These are phyloP conservation scores for Aleiodes sp. DNA, from an alignment of 1,140 invertebrate species.

Conservation along the genomic window DNA sequence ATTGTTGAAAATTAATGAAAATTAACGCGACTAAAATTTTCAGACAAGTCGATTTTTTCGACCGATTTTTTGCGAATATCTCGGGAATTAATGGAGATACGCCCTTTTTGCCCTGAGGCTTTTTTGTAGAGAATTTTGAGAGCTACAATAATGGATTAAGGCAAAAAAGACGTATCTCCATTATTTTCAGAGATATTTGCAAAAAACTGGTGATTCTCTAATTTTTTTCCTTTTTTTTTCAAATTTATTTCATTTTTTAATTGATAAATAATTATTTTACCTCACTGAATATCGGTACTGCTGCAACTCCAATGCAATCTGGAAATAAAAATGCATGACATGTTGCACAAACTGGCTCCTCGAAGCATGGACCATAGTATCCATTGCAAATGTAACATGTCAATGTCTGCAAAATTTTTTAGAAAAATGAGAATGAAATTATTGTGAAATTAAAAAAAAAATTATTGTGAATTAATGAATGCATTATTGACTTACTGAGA, in stretches of 20 bases:
- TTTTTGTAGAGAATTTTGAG: too few species aligned
- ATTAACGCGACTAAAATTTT: too few species aligned
- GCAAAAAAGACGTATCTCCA: too few species aligned
- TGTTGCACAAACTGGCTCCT: constrained; percentile 89
- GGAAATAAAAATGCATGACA: constrained; percentile 93
- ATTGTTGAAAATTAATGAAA: too few species aligned
- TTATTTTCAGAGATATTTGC: too few species aligned
- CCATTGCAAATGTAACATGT: constrained; percentile 88
- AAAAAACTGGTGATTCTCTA: too few species aligned
- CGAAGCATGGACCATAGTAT: constrained; percentile 91
- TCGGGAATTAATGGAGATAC: too few species aligned
- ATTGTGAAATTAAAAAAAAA: not conserved
- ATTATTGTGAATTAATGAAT: constrained; percentile 2
- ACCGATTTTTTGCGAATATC: too few species aligned
- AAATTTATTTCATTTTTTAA: constrained; percentile 16
- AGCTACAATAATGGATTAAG: too few species aligned
- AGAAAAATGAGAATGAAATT: not conserved
- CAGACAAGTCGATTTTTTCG: too few species aligned
- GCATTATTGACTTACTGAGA: constrained; percentile 50
- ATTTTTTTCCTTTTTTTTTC: not conserved
- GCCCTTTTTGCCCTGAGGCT: too few species aligned
- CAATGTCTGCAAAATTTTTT: constrained; percentile 62
- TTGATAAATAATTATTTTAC: constrained; percentile 45
- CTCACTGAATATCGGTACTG: constrained; percentile 69
- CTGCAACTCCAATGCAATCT: constrained; percentile 73